Percentiles rank a stretch among this genome's conserved stretches.
Evolutionary conservation across 2,113 vertebrate species (phyloP).

Genomic region (Atherinomorus stipes): DNA sequence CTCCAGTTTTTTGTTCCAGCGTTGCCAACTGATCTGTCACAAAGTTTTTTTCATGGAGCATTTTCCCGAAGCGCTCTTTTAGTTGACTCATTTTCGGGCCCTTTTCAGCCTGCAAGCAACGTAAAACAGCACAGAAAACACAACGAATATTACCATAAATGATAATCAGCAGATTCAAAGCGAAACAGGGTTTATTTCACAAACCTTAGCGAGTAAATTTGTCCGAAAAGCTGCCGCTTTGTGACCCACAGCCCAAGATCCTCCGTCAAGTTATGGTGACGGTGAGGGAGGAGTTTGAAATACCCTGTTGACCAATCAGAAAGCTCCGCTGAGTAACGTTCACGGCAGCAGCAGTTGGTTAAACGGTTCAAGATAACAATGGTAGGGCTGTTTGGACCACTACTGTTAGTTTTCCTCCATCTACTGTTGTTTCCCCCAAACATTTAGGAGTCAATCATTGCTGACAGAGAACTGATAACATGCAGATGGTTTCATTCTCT

Average conservation of each 20-base stretch:
- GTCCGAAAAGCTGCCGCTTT: slow-evolving; percentile 17
- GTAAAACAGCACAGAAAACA: not conserved
- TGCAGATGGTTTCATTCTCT: too few species aligned
- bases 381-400: too few species aligned
- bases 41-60: slow-evolving; percentile 86
- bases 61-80: slow-evolving; percentile 81
- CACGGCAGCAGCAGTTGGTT: too few species aligned
- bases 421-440: too few species aligned
- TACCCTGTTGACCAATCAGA: slow-evolving; percentile 60
- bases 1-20: slow-evolving; percentile 86
- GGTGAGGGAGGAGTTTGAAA: slow-evolving; percentile 40
- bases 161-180: accelerated
- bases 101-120: slow-evolving; percentile 24
- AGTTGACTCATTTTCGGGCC: slow-evolving; percentile 70
- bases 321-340: slow-evolving; percentile 16
- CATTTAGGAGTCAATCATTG: too few species aligned
- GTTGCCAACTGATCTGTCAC: slow-evolving; percentile 81
- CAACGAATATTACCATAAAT: not conserved
- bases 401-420: too few species aligned
- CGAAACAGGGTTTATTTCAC: not conserved
- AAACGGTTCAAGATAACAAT: too few species aligned
- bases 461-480: too few species aligned
- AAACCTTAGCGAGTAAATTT: slow-evolving; percentile 18
- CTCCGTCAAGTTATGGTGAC: not conserved
- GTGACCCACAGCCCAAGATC: not conserved